A percentile compares a stretch with the other conserved stretches of the same genome.
These are phyloP conservation scores for Drosophila engyochracea DNA, from an alignment of 2,888 invertebrate species.

Conservation along the genomic window DNA sequence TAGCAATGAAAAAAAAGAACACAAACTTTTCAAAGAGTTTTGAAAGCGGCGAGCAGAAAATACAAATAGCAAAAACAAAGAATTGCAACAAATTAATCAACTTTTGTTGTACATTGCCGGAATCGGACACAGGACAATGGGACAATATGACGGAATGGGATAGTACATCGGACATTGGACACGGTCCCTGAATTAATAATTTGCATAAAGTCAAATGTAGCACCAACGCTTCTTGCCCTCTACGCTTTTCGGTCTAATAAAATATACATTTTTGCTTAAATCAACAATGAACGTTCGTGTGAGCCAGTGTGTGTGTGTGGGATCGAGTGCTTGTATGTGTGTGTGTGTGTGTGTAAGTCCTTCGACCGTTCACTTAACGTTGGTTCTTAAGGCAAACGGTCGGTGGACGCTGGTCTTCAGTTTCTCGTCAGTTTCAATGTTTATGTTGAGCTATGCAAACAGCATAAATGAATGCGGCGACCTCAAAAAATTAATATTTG, in stretches of 20 bases:
- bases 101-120: conserved; percentile 33
- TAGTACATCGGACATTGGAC: conserved; percentile 28
- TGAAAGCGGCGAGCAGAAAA: conserved; percentile 28
- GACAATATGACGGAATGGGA: conserved; percentile 3
- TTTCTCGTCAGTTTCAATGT: conserved; percentile 13
- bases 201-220: conserved; percentile 67
- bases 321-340: conserved; percentile 4
- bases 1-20: conserved; percentile 27
- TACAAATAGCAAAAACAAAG: conserved; percentile 51
- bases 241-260: conserved; percentile 39
- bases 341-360: conserved; percentile 10
- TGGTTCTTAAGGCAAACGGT: conserved; percentile 26
- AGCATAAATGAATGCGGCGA: conserved; percentile 49
- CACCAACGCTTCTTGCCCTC: conserved; percentile 9
- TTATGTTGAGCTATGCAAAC: conserved; percentile 53
- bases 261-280: conserved; percentile 53
- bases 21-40: conserved; percentile 62
- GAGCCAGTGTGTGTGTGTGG: not conserved
- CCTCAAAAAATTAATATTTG: conserved; percentile 71
- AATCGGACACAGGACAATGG: conserved; percentile 16
- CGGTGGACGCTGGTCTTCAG: conserved; percentile 2
- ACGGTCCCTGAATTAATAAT: conserved; percentile 66
- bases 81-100: conserved; percentile 74
- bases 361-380: conserved; percentile 60
- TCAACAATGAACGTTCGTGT: conserved; percentile 39